These are phyloP conservation scores for Zygogramma bicolorata DNA, from an alignment of 2,888 invertebrate genomes.

Conservation along the genomic window DNA sequence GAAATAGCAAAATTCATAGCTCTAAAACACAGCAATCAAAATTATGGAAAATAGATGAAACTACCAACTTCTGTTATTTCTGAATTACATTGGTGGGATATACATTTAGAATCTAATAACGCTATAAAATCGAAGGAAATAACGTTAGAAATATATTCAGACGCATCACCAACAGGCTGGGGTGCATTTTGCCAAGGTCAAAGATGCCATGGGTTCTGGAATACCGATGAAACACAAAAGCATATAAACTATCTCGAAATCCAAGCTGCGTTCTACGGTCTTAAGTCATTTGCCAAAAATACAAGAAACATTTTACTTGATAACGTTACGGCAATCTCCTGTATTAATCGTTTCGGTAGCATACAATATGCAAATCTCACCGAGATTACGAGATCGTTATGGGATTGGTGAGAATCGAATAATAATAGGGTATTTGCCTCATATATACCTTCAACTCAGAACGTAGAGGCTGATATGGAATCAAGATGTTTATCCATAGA, in stretches of 20 bases:
- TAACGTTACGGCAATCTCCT: neutral
- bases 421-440: conserved; percentile 29
- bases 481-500: conserved; percentile 20
- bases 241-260: conserved; percentile 44
- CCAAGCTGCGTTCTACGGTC: conserved; percentile 43
- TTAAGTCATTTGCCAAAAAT: conserved; percentile 48
- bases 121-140: conserved; percentile 36
- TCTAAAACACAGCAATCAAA: neutral
- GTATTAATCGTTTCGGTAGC: conserved; percentile 37
- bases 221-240: conserved; percentile 6
- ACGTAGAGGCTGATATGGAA: conserved; percentile 24
- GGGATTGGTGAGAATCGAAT: conserved; percentile 45
- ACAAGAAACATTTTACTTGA: neutral
- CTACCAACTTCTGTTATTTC: conserved; percentile 12
- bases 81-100: conserved; percentile 38
- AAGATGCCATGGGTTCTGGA: conserved; percentile 45
- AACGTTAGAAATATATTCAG: conserved; percentile 45
- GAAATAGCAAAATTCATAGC: conserved; percentile 22
- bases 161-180: conserved; percentile 49
- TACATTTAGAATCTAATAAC: conserved; percentile 16
- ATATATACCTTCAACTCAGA: conserved; percentile 26
- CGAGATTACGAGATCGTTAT: conserved; percentile 46
- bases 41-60: conserved; percentile 51
- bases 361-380: conserved; percentile 43
- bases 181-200: conserved; percentile 37